These are phyloP conservation scores for Ecliptopera silaceata DNA, from an alignment of 2,888 invertebrate species.

Conservation along the genomic window DNA sequence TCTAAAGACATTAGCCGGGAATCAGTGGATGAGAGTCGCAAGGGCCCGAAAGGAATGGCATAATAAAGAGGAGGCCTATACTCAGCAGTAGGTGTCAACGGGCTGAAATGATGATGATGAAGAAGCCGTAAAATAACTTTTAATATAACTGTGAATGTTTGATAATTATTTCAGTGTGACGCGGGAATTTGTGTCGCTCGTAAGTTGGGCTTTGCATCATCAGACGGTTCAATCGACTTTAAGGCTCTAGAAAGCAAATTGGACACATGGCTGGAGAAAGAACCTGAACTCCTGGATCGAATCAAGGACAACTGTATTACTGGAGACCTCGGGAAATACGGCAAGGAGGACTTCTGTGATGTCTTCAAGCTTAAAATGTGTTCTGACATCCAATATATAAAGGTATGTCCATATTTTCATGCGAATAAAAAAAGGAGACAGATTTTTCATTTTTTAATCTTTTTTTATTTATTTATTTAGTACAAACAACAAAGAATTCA, in stretches of 20 bases:
- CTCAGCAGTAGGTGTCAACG: too few relatives aligned
- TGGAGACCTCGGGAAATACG: conserved; percentile 38
- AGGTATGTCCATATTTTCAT: conserved; percentile 24
- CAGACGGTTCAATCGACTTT: conserved; percentile 44
- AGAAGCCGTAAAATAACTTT: too few relatives aligned
- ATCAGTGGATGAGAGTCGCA: too few relatives aligned
- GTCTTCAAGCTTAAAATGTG: conserved; percentile 38
- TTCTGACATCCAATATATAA: conserved; percentile 23
- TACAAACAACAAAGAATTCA: too few relatives aligned
- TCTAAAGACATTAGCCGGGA: too few relatives aligned
- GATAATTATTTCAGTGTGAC: conserved; percentile 43
- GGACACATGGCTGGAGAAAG: conserved; percentile 19
- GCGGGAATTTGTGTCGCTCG: conserved; percentile 42
- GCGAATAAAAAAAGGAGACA: too few relatives aligned
- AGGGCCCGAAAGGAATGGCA: too few relatives aligned
- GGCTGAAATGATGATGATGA: too few relatives aligned
- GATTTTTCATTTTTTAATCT: too few relatives aligned
- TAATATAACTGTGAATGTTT: too few relatives aligned
- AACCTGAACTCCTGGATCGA: conserved; percentile 26
- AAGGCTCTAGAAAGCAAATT: conserved; percentile 26
- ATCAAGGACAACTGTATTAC: conserved; percentile 42
- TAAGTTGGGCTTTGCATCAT: conserved; percentile 39
- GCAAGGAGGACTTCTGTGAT: conserved; percentile 41
- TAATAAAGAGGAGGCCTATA: too few relatives aligned
- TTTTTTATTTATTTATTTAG: too few relatives aligned